Base-by-base conservation (phyloP, 2,888 invertebrate genomes). In the Chirona hameri region DNA sequence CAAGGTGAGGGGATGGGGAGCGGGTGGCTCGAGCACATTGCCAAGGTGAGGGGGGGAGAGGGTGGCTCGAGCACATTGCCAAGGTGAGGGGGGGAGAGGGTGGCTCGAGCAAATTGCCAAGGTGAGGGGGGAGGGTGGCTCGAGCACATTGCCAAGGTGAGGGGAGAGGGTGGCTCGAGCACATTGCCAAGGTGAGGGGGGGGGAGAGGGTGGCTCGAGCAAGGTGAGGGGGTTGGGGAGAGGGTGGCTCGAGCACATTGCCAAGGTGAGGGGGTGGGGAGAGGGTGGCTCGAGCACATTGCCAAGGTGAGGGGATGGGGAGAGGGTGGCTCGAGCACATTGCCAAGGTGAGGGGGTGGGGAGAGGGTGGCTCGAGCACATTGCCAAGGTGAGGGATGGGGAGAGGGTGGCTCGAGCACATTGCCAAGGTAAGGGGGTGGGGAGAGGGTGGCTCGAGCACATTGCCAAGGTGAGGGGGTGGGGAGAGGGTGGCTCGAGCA, bases 71-170 rank as follows among this genome's bases (percentile, higher is more conserved):
- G 88, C 97, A 98, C 86, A 94, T 99, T 82, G 99, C 99, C 0
- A 99, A 99, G 91, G 95, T 94, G 87, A 82, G 84, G 3, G 27
- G 1, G 60, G 24, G 9, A 0, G 55, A n/a, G n/a, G n/a, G n/a
- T 99, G 99, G 99, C 89, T 99, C 85, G 99, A 99, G 88, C 97
- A 98, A 86, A 94, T 99, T 82, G 99, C 99, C 0, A 99, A 99
- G 91, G 95, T 94, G 87, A 82, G 84, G 3, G 27, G 1, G 99
- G 99, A 0, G 89, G 98, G 83, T 99, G 99, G 99, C 89, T 99
- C 85, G 99, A 99, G 88, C 97, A 98, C 86, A 94, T 99, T 82
- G 99, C 99, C 0, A 99, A 99, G 91, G 95, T 94, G 87, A 82
- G 84, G 3, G 27, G 1, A 24, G 24, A 24, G 7, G 55, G n/a